Evolutionary conservation across 1,140 invertebrate species (phyloP), one percentile per base, ranked within the genome.

Genomic region (Drosophila dunni): DNA sequence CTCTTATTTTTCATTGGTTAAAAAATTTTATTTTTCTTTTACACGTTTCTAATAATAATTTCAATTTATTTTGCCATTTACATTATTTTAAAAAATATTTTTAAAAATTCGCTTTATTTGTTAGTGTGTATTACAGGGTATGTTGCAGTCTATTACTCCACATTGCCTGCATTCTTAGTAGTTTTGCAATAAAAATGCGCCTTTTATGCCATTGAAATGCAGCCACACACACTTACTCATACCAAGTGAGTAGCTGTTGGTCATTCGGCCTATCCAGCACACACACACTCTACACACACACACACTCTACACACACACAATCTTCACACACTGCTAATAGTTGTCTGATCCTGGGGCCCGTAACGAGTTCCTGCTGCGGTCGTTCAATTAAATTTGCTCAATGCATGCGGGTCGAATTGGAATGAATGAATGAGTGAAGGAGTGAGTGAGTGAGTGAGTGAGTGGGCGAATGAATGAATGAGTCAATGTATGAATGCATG

Each of bases 361-460:
- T 53, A 64, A 54, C 62, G 62, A 53, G 65, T 64, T 64, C 65
- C 68, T 65, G 80, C 77, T 83, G 71, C 72, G 83, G 76, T 54
- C 44, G 83, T 86, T 86, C 83, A 86, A 86, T 86, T 86, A 86
- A 86, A 86, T 86, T 88, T 88, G 65, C 53, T 79, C 79, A 88
- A 68, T 82, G 83, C 71, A 88, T 88, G 83, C 82, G 82, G 82
- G 82, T 72, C 56, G 64, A 15, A 29, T 29, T 63, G 48, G 50
- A 54, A 29, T 20, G 51, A 38, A 10, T 48, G 46, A 48, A 4
- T 48, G 17, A 48, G 10, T 9, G 15, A 11, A 10, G 29, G 17
- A 48, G 9, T 4, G 15, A 11, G 29, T 64, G 36, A 51, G 24
- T 33, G 48, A 34, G 29, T 24, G 46, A 10, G 9, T 24, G 46